Percentiles rank a stretch among this genome's conserved stretches.
Conservation (phyloP, 2,888 invertebrate genomes). For the Arge pagana region DNA sequence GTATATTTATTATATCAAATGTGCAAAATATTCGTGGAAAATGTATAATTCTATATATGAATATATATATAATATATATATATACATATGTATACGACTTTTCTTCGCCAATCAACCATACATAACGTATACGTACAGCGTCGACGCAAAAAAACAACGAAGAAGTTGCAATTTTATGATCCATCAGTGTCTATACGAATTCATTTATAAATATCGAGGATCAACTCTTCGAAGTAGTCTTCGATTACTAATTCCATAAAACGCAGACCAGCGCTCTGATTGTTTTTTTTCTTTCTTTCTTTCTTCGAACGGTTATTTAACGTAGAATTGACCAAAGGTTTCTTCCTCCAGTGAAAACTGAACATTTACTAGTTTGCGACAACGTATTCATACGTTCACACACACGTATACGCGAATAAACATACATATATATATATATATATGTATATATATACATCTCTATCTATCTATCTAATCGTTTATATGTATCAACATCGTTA, state of each 20-base stretch:
- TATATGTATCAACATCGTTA: conserved; percentile 39
- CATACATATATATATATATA: conserved; percentile 33
- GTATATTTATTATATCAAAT: conserved; percentile 57
- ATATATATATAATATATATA: conserved; percentile 33
- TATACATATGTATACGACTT: conserved; percentile 39
- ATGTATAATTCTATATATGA: conserved; percentile 40
- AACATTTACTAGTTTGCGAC: no score
- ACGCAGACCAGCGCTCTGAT: no score
- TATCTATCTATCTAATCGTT: conserved; percentile 47
- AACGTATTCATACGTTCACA: no score
- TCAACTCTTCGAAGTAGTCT: no score
- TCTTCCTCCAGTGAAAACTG: no score
- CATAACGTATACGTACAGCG: no score
- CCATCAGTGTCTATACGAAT: no score
- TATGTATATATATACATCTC: conserved; percentile 41
- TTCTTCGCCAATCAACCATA: conserved; percentile 50
- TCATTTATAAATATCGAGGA: no score
- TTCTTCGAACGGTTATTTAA: not conserved
- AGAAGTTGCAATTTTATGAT: no score
- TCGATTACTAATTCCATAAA: no score
- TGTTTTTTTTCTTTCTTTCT: not conserved
- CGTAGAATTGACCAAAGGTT: no score
- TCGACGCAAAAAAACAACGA: no score
- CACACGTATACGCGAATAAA: conserved; percentile 25
- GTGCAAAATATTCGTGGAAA: conserved; percentile 58